Evolutionary conservation across 2,797 vertebrate species (phyloP).

Genomic region (Squalus acanthias): DNA sequence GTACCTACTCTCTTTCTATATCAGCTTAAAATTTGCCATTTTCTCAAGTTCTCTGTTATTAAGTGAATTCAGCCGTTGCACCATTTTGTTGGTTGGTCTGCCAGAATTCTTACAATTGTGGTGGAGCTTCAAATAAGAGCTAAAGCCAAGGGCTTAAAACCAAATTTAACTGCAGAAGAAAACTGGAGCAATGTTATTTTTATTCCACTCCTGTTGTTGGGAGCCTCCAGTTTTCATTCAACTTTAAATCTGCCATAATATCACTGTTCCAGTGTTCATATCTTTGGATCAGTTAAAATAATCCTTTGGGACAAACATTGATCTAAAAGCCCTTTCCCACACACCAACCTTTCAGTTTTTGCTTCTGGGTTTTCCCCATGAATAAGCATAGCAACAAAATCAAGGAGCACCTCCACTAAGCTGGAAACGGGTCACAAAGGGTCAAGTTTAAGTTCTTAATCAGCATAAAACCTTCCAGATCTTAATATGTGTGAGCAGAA

Average conservation of each 20-base stretch:
- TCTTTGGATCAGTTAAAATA: conserved; percentile 67
- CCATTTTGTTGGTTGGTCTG: background rate
- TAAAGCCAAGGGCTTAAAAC: background rate
- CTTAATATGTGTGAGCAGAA: conserved; percentile 14
- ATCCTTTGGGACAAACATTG: conserved; percentile 66
- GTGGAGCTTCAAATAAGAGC: background rate
- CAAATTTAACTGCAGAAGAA: background rate
- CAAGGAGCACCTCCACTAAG: conserved; percentile 62
- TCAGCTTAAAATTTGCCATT: background rate
- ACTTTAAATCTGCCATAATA: conserved; percentile 55
- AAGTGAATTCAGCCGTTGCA: background rate
- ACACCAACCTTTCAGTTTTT: conserved; percentile 52
- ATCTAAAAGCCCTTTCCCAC: conserved; percentile 74
- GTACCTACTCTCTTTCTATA: background rate
- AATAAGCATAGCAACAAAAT: conserved; percentile 68
- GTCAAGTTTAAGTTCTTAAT: conserved; percentile 65
- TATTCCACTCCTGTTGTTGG: background rate
- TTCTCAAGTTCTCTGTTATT: background rate
- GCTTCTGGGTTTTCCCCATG: conserved; percentile 65
- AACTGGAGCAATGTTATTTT: background rate
- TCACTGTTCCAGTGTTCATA: conserved; percentile 57
- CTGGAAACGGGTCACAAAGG: conserved; percentile 65
- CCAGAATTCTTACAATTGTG: background rate
- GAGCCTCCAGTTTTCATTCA: background rate
- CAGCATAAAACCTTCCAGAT: conserved; percentile 58